A percentile compares a stretch with the other conserved stretches of the same genome.
Evolutionary conservation across 2,113 vertebrate species (phyloP).

Genomic region (Thunnus maccoyii): DNA sequence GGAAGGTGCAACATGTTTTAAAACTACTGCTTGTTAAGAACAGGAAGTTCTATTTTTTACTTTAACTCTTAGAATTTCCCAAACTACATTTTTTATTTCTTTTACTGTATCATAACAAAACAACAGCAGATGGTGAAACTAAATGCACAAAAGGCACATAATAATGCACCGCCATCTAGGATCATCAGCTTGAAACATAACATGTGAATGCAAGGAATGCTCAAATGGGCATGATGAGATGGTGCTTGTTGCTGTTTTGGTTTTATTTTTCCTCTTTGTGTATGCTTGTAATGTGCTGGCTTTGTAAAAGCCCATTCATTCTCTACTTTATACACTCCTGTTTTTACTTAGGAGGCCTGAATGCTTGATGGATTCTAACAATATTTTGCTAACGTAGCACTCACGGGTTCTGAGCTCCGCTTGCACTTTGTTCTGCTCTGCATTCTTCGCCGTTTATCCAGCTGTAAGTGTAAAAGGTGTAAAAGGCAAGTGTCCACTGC

Average conservation of each 20-base stretch:
- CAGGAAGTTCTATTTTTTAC: constrained; percentile 20
- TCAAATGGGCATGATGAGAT: constrained; percentile 69
- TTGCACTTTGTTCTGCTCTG: constrained; percentile 49
- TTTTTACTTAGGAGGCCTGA: constrained; percentile 74
- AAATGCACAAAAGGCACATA: constrained; percentile 9
- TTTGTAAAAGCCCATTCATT: constrained; percentile 67
- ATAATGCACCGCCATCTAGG: constrained; percentile 33
- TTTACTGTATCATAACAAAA: constrained; percentile 12
- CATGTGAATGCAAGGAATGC: constrained; percentile 66
- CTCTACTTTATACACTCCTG: constrained; percentile 73
- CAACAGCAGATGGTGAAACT: constrained; percentile 42
- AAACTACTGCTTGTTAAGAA: constrained; percentile 14
- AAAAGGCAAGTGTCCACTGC: constrained; percentile 29
- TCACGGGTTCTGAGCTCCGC: constrained; percentile 42
- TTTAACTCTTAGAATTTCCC: constrained; percentile 3
- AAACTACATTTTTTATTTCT: neutral
- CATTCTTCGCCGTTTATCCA: constrained; percentile 53
- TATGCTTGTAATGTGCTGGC: constrained; percentile 72
- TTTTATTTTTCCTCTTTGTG: constrained; percentile 65
- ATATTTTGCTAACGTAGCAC: constrained; percentile 70
- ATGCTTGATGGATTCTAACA: constrained; percentile 78
- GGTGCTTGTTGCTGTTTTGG: constrained; percentile 75
- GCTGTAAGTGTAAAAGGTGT: constrained; percentile 40
- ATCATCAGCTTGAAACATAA: constrained; percentile 58
- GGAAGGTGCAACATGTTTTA: constrained; percentile 6